Base-by-base conservation (phyloP, 1,140 invertebrate species). In the Drosophila ficusphila region DNA sequence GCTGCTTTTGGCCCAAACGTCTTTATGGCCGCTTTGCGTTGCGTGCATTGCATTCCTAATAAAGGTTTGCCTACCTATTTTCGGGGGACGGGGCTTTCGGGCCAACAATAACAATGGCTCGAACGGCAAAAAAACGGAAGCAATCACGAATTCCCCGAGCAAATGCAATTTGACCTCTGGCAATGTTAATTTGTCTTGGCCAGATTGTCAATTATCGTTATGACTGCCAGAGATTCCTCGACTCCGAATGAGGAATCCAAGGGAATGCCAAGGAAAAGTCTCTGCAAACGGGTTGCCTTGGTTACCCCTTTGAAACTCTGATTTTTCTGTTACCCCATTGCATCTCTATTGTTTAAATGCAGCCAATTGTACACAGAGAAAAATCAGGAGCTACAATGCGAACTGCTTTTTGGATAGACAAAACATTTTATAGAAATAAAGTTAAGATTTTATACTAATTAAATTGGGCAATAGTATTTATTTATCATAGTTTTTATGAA, bases 41-140 rank as follows among this genome's bases (percentile, higher is more conserved):
- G 53, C 81, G 82, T 85, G 81, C 61, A 39, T 21, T 68, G 81
- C 81, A 85, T 85, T 56, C 19, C 27, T 73, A 85, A 85, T 85
- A 34, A 54, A 36, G 39, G 41, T 34, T 21, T 67, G 60, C 34
- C 67, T 67, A 67, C 34, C 62, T 67, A 39, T 14, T 49, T 33
- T 29, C 8, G 16, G 23, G 42, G 14, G 3, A 11, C n/a, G 27
- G 14, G 7, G 11, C 4, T 7, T 47, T 29, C 14, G 27, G 12
- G n/a, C n/a, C n/a, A 4, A 12, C 14, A 21, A 12, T 19, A 41
- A 39, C 46, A 41, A 58, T 57, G 62, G 38, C n/a, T 27, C 16
- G 23, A 11, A 23, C n/a, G n/a, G n/a, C 21, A 46, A 21, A 36
- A 71, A 85, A 85, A 73, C 81, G 81, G 81, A 85, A 85, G 81